Evolutionary conservation across 2,113 vertebrate species (phyloP), one percentile per base, ranked within the genome.

Genomic region (Actinemys pallida): DNA sequence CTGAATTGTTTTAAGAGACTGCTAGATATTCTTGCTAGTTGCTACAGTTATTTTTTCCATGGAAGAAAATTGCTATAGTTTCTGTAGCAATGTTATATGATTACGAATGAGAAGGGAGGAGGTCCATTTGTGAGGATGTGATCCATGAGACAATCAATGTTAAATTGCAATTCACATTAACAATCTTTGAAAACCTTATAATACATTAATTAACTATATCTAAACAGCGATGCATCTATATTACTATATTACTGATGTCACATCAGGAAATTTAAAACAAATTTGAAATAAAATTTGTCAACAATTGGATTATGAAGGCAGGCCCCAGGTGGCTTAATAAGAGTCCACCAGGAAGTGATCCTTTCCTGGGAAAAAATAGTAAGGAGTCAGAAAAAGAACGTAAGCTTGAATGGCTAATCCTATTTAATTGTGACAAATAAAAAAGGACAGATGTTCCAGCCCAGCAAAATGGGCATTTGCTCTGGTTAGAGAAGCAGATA

Each of bases 361-460:
- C 69, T 89, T 27, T 49, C 91, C 91, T 47, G 12, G 50, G 78
- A 2, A 80, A 83, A 90, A 94, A 8, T 54, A 82, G 12, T 13
- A 85, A 80, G 13, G 42, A 54, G 17, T 86, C 29, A 25, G 57
- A 59, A 59, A 59, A 59, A 88, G 47, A 8, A 6, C 53, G 1
- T 31, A 62, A 24, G 35, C 13, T 81, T 39, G 45, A 53, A 81
- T 92, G 42, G 56, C 45, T 81, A 80, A 25, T 83, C 6, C 31
- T 87, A 45, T 3, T 75, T 59, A n/a, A 1, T 90, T 90, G 57
- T 59, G 52, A n/a, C 39, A 9, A 57, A 76, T 76, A 62, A 93
- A 82, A 59, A 59, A 16, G 1, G 31, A 0, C 11, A 82, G 57
- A 2, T 49, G 5, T 3, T 81, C 25, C 0, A 2, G 16, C 81